These are phyloP conservation scores for Leucopsar rothschildi DNA, from an alignment of 2,113 vertebrate genomes.

Conservation along the genomic window DNA sequence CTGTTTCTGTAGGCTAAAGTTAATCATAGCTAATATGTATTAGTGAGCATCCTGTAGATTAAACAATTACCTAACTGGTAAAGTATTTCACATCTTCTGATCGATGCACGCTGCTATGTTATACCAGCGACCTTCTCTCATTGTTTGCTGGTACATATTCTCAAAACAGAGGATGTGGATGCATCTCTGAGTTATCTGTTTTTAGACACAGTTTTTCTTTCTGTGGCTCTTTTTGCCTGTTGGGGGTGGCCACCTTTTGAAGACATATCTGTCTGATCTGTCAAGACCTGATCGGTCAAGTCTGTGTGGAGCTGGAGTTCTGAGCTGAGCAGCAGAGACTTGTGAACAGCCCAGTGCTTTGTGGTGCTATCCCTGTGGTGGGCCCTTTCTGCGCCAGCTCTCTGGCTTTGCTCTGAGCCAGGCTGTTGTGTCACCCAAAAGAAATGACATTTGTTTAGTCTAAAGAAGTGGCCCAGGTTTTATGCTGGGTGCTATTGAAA, in stretches of 20 bases:
- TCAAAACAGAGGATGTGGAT: not conserved
- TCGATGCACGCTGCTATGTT: fast-evolving
- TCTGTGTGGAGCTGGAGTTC: fast-evolving
- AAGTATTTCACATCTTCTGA: not conserved
- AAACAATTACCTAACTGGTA: not conserved
- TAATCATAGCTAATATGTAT: not conserved
- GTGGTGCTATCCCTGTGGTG: not conserved
- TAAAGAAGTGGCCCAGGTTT: not conserved
- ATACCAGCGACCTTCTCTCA: not conserved
- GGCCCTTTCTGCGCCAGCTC: not conserved
- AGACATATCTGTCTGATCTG: not conserved
- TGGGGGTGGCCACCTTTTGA: not conserved
- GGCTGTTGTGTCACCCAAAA: not conserved
- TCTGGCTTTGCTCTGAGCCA: not conserved
- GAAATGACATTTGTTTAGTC: not conserved
- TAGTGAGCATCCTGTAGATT: not conserved
- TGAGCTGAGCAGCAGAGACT: not conserved
- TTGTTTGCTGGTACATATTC: not conserved
- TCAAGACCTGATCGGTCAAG: fast-evolving
- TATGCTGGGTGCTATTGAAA: not conserved
- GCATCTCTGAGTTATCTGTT: not conserved
- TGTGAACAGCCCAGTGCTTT: no score
- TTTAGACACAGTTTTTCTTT: not conserved
- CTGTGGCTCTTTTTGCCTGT: not conserved
- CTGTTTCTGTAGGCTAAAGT: not conserved